Percentiles rank a stretch among this genome's conserved stretches.
These are phyloP conservation scores for Anomalospiza imberbis DNA, from an alignment of 2,797 vertebrate species.

Conservation along the genomic window DNA sequence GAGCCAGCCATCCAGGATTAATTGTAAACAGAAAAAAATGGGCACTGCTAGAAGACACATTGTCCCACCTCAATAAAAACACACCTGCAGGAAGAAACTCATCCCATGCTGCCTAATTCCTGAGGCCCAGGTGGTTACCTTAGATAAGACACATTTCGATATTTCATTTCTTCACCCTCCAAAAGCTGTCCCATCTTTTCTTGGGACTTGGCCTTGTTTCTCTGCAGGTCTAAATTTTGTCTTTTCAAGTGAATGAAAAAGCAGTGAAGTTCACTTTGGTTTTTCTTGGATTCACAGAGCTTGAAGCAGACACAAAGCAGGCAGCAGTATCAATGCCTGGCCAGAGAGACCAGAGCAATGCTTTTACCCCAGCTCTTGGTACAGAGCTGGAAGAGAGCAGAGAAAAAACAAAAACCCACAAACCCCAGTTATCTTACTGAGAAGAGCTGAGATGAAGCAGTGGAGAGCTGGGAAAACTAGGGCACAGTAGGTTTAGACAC, in stretches of 20 bases:
- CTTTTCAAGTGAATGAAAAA: not conserved
- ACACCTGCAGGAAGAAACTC: not conserved
- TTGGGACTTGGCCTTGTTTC: not conserved
- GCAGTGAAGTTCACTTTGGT: not conserved
- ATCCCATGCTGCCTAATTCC: not conserved
- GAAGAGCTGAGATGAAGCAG: not conserved
- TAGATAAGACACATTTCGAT: not conserved
- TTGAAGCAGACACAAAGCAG: not conserved
- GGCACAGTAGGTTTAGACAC: not conserved
- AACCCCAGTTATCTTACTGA: not conserved
- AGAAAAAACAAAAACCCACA: not conserved
- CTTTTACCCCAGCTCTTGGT: not conserved
- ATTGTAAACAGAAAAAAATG: not conserved
- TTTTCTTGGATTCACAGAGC: not conserved
- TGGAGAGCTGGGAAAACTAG: not conserved
- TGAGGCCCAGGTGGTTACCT: not conserved
- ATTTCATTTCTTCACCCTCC: not conserved
- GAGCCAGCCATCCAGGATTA: not conserved
- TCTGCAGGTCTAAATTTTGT: not conserved
- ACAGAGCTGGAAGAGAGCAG: not conserved
- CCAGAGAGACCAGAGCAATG: not conserved
- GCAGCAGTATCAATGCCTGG: accelerated
- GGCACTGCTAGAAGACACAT: not conserved
- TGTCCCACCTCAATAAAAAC: not conserved
- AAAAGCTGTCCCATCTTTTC: not conserved